Base-by-base conservation (phyloP, 2,797 vertebrate species). In the Syndactyla subalaris region DNA sequence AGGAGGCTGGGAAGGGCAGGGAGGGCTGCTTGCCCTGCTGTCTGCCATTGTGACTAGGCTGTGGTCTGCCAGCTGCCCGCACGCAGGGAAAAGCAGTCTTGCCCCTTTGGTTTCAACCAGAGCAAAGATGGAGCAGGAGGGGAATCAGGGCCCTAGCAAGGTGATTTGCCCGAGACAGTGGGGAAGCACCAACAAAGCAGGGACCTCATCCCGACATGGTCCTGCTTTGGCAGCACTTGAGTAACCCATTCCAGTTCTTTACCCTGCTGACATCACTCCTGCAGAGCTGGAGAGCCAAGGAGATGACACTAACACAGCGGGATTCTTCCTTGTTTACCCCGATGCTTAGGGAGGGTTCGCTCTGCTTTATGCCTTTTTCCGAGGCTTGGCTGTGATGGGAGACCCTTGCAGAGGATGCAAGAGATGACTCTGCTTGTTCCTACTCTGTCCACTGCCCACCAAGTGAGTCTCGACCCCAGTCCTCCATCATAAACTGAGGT, bases 141-240 rank as follows among this genome's bases (percentile, higher is more conserved):
- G 39, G 16, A 65, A 27, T 39, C 51, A 32, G 39, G 46, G 46
- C 43, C 55, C 54, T 0, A 4, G 13, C 0, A 1, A 82, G 59
- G 38, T 20, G n/a, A 34, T 52, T 30, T 55, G 46, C 41, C 66
- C 71, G 29, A 5, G 57, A 65, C 20, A 12, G n/a, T 23, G 4
- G 34, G 7, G 13, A 17, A 27, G 17, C 3, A 1, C 22, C 29
- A 43, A 55, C 46, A 36, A 67, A 91, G 78, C 43, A 49, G 21
- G 30, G 39, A 51, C 8, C 7, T 36, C 0, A 1, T 67, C 38
- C 57, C 0, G 0, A 23, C 1, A 0, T 12, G 19, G 19, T 71
- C 45, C 66, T 63, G 61, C 61, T 85, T 63, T 24, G 39, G 57
- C 52, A 61, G 67, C n/a, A 41, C 36, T 39, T 6, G 48, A 20